Conservation (phyloP, 2,888 invertebrate genomes). For the Iphiclides podalirius region DNA sequence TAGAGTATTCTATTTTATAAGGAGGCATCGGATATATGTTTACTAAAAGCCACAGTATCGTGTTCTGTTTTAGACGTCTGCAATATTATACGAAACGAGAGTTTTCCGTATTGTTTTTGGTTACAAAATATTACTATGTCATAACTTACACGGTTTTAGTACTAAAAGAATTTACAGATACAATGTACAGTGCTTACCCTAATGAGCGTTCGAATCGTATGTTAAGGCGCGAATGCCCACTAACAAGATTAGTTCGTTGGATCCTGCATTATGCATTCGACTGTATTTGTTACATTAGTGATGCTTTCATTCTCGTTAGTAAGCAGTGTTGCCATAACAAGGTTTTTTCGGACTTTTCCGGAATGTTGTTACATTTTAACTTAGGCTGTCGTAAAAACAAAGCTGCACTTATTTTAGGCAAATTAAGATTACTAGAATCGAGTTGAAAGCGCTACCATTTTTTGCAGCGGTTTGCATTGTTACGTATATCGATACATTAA, state of each 20-base stretch:
- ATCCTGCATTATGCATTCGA: slow-evolving; percentile 1
- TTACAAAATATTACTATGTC: slow-evolving; percentile 21
- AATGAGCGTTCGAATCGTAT: slow-evolving; percentile 42
- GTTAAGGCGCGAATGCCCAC: slow-evolving; percentile 31
- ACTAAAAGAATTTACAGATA: slow-evolving; percentile 69
- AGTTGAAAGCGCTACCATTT: not conserved
- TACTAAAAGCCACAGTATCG: too few relatives aligned
- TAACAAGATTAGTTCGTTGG: slow-evolving; percentile 1
- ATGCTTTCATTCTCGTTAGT: slow-evolving; percentile 11
- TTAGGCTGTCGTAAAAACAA: not conserved
- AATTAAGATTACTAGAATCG: not conserved
- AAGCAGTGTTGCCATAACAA: slow-evolving; percentile 30
- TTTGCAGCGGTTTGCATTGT: not conserved
- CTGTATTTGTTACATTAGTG: too few relatives aligned
- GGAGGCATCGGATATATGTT: too few relatives aligned
- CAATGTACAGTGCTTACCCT: slow-evolving; percentile 68
- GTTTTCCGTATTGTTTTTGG: slow-evolving; percentile 26
- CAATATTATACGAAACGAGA: too few relatives aligned
- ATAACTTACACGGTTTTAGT: slow-evolving; percentile 32
- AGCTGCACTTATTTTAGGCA: not conserved
- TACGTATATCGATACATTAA: slow-evolving; percentile 7
- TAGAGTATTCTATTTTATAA: too few relatives aligned
- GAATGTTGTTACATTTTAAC: slow-evolving; percentile 45
- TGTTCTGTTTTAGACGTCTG: too few relatives aligned
- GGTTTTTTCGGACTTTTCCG: slow-evolving; percentile 41